Percentiles rank a stretch among this genome's conserved stretches.
phyloP scores from a whole-genome alignment of 2,888 invertebrate species.

The Coleophora flavipennella region DNA sequence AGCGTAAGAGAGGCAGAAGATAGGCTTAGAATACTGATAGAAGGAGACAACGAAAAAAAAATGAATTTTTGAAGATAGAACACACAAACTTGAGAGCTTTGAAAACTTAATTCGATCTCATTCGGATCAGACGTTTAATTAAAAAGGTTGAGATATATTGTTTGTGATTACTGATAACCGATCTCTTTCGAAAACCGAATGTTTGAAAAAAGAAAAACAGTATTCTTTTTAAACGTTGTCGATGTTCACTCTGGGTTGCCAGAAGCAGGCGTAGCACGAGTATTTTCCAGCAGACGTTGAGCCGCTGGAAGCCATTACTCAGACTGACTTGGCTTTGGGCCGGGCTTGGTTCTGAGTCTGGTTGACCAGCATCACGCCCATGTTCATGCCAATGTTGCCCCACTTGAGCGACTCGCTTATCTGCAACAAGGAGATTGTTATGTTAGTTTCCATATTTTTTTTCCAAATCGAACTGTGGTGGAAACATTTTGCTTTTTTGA shows the following conservation, averaged over 20 bases:
- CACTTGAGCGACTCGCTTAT: constrained; percentile 80
- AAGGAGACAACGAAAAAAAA: constrained; percentile 6
- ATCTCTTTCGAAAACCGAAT: no score
- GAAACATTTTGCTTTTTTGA: no score
- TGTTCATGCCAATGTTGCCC: constrained; percentile 80
- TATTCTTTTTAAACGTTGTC: constrained; percentile 41
- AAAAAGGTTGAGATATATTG: no score
- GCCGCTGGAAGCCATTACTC: constrained; percentile 52
- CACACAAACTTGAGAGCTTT: not conserved
- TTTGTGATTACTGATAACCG: no score
- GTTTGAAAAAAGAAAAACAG: no score
- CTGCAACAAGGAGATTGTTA: constrained; percentile 63
- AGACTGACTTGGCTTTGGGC: constrained; percentile 61
- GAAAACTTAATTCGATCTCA: not conserved
- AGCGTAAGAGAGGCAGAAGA: constrained; percentile 10
- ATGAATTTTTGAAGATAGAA: not conserved
- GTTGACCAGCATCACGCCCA: constrained; percentile 77
- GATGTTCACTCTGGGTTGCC: constrained; percentile 43
- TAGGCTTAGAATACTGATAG: constrained; percentile 10
- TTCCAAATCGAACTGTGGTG: not conserved
- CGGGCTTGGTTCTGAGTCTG: constrained; percentile 64
- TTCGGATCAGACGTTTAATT: no score
- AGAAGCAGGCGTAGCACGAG: constrained; percentile 56
- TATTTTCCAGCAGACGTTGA: constrained; percentile 46
- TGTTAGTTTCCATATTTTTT: not conserved